Percentiles rank a stretch among this genome's conserved stretches.
phyloP scores from a whole-genome alignment of 2,113 vertebrate species.

The Oriolus oriolus region DNA sequence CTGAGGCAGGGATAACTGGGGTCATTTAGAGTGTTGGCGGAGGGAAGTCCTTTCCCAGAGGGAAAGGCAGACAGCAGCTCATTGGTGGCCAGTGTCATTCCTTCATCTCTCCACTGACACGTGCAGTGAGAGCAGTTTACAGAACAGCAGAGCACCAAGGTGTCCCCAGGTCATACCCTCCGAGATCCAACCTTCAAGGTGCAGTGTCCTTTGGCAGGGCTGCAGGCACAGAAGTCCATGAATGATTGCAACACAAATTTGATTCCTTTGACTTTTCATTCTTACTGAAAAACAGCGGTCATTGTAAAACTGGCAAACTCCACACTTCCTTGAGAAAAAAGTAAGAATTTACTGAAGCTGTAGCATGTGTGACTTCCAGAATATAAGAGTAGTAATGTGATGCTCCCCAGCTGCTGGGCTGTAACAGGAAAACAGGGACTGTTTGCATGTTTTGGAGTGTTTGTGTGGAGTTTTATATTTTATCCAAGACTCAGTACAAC shows the following conservation, averaged over 20 bases:
- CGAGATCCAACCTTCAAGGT: not conserved
- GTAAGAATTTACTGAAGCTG: not conserved
- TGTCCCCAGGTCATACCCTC: not conserved
- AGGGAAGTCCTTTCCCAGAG: not conserved
- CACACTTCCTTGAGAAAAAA: not conserved
- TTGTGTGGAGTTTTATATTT: not conserved
- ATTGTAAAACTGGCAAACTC: not conserved
- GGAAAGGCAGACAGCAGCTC: not conserved
- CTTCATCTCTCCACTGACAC: not conserved
- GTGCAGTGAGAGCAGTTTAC: not conserved
- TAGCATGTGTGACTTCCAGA: not conserved
- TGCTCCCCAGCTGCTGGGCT: not conserved
- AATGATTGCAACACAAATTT: not conserved
- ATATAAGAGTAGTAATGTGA: not conserved
- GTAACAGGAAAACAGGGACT: not conserved
- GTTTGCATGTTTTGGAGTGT: not conserved
- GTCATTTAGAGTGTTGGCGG: not conserved
- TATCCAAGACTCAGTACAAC: not conserved
- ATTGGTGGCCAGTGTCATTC: not conserved
- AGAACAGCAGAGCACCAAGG: not conserved
- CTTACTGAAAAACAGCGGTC: not conserved
- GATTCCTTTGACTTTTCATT: not conserved
- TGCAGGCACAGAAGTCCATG: not conserved
- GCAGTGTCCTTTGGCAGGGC: not conserved
- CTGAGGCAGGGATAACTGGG: not conserved